phyloP scores from a whole-genome alignment of 64 coral and sea anemone genomes.

The Stichodactyla mertensii region DNA sequence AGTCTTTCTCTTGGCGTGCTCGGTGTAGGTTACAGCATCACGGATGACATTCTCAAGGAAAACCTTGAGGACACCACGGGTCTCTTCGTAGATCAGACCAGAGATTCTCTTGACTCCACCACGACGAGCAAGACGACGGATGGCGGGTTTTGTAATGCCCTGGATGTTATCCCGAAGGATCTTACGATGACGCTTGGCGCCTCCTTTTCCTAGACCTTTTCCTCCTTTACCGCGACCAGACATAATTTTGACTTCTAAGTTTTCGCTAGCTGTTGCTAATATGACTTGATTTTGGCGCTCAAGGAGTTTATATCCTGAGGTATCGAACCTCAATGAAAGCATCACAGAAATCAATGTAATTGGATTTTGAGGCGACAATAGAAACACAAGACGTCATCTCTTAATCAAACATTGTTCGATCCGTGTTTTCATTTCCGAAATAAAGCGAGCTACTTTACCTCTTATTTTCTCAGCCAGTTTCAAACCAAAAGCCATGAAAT shows the following conservation, averaged over 20 bases:
- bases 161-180: constrained; percentile 58
- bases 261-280: neutral
- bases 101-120: constrained; percentile 60
- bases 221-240: constrained; percentile 59
- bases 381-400: neutral
- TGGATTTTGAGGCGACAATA: neutral
- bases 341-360: neutral
- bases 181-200: constrained; percentile 51
- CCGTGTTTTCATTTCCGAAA: neutral
- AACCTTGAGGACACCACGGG: constrained; percentile 55
- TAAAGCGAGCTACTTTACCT: neutral
- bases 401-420: constrained; percentile 1
- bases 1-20: constrained; percentile 67
- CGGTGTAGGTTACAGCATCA: constrained; percentile 60
- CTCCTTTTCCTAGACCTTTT: constrained; percentile 66
- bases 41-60: constrained; percentile 56
- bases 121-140: constrained; percentile 46
- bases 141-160: constrained; percentile 58
- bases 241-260: neutral
- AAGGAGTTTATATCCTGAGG: neutral
- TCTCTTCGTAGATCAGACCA: constrained; percentile 63
- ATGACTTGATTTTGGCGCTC: neutral
- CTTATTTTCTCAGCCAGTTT: neutral
- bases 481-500: neutral
- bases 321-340: neutral